Conservation (phyloP, 1,140 invertebrate genomes). For the Drosophila orosa region DNA sequence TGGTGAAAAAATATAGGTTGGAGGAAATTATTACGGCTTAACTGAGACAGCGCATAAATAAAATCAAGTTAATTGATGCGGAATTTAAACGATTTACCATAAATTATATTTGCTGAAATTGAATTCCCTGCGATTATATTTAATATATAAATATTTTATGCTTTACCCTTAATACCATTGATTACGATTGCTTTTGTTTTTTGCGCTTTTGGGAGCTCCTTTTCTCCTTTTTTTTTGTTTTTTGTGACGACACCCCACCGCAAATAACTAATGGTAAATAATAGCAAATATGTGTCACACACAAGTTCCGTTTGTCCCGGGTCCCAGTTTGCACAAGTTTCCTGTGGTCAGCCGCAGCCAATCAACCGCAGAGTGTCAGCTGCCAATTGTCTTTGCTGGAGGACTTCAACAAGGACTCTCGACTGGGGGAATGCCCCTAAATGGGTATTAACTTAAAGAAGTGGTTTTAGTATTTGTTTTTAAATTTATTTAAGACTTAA, state of each 20-base stretch:
- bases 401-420: neutral
- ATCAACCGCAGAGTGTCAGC: conserved; percentile 37
- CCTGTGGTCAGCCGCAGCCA: conserved; percentile 39
- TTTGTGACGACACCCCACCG: neutral
- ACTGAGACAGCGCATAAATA: conserved; percentile 6
- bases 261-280: conserved; percentile 31
- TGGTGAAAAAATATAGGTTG: neutral
- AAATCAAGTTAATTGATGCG: conserved; percentile 20
- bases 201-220: neutral
- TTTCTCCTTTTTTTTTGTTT: neutral
- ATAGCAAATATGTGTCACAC: conserved; percentile 16
- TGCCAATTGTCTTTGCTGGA: conserved; percentile 30
- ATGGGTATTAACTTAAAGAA: neutral
- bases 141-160: conserved; percentile 11
- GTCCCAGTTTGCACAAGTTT: conserved; percentile 24
- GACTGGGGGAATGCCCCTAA: neutral
- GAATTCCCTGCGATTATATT: conserved; percentile 9
- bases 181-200: conserved; percentile 10
- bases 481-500: too few relatives aligned
- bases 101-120: conserved; percentile 20
- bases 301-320: conserved; percentile 1
- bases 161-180: neutral
- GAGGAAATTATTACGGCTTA: neutral
- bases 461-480: neutral
- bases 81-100: conserved; percentile 12